Evolutionary conservation across 1,140 invertebrate genomes (phyloP), one percentile per base, ranked within the genome.

Genomic region (Drosophila rufa): DNA sequence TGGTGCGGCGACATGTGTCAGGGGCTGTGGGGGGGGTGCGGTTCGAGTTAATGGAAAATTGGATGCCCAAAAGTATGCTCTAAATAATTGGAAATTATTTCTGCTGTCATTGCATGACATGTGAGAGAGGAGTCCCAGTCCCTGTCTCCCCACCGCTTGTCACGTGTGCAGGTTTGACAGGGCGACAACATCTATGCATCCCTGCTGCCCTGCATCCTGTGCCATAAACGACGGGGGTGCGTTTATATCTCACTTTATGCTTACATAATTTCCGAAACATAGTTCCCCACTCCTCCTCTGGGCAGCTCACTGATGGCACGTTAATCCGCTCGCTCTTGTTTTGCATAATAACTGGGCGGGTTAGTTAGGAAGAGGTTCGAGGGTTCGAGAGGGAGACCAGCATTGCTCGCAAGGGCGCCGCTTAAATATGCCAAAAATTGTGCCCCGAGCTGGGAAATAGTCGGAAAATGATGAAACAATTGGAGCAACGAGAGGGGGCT

Each of bases 51-150:
- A 48, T 58, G 62, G 73, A 76, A 76, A 48, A 50, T 40, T 15
- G 27, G 51, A 12, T 59, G 65, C 68, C 79, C 60, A 67, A 86
- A 85, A 86, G 74, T 71, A 79, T 82, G 82, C 82, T 71, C 82
- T 75, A 85, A 85, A 85, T 85, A 85, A 85, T 85, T 85, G 69
- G 69, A 78, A 82, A 86, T 82, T 86, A 86, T 85, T 82, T 86
- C 68, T 57, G 69, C 62, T 79, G 68, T 66, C 80, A 62, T 36
- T 40, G 59, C 53, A 53, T 61, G 79, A 80, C 79, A 80, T 62
- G 82, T 77, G 80, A 36, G 58, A 30, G 59, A 15, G 40, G n/a
- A 30, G n/a, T 14, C 27, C 22, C n/a, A 38, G n/a, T 14, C 27
- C 22, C n/a, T 47, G 8, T 22, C 12, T n/a, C 36, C 27, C 59